Conservation (phyloP, 2,888 invertebrate genomes). For the Adelphocoris suturalis region DNA sequence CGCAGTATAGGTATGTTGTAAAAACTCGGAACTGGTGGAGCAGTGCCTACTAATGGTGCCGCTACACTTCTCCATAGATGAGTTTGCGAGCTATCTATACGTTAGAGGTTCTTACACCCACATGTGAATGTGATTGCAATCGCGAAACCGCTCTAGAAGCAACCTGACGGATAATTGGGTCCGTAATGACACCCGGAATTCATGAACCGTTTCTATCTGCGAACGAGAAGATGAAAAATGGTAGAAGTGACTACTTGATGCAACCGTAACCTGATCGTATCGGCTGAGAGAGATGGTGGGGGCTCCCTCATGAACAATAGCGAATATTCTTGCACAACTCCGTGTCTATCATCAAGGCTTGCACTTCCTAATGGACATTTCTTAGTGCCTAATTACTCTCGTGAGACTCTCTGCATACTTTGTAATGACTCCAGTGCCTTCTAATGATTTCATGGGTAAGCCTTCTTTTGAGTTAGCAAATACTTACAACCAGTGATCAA, state of each 20-base stretch:
- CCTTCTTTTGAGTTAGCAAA: neutral
- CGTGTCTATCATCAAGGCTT: slow-evolving; percentile 48
- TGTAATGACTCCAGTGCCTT: slow-evolving; percentile 21
- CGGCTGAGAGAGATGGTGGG: slow-evolving; percentile 10
- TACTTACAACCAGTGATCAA: too few species aligned
- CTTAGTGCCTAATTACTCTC: slow-evolving; percentile 52
- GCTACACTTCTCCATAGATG: too few species aligned
- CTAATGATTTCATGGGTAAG: slow-evolving; percentile 38
- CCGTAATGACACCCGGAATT: slow-evolving; percentile 36
- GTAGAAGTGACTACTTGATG: slow-evolving; percentile 35
- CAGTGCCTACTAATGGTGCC: too few species aligned
- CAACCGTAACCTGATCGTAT: slow-evolving; percentile 51
- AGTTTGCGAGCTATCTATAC: neutral
- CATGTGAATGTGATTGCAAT: slow-evolving; percentile 29
- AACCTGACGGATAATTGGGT: slow-evolving; percentile 35
- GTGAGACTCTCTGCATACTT: slow-evolving; percentile 36
- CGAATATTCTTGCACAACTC: slow-evolving; percentile 53
- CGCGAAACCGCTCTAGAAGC: slow-evolving; percentile 2
- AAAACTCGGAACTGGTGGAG: too few species aligned
- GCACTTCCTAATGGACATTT: slow-evolving; percentile 60
- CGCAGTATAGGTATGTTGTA: too few species aligned
- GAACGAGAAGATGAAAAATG: slow-evolving; percentile 34
- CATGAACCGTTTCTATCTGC: slow-evolving; percentile 39
- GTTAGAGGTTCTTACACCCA: neutral
- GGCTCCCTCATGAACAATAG: slow-evolving; percentile 29